phyloP scores from a whole-genome alignment of 1,140 invertebrate species.

The Tetragonula clypearis region DNA sequence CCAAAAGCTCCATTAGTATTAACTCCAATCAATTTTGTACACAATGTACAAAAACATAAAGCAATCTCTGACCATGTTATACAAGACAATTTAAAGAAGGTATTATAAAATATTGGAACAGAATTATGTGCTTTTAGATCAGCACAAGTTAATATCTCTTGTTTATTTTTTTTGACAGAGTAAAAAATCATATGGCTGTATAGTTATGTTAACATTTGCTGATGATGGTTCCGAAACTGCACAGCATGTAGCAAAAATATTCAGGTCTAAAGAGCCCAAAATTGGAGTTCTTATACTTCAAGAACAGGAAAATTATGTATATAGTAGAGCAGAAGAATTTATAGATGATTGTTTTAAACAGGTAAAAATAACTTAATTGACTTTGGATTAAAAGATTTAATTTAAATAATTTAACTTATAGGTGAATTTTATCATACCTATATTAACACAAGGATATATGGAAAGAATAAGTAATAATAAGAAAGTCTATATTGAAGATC shows the following conservation, averaged over 20 bases:
- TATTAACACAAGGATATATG: slow-evolving; percentile 71
- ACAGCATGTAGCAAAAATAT: slow-evolving; percentile 66
- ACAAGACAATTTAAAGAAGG: slow-evolving; percentile 46
- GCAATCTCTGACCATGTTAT: not conserved
- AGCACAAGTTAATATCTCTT: slow-evolving; percentile 1
- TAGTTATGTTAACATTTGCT: slow-evolving; percentile 73
- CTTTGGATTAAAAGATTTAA: not conserved
- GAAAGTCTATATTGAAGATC: slow-evolving; percentile 25
- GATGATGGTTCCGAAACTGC: slow-evolving; percentile 64
- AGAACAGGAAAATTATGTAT: slow-evolving; percentile 73
- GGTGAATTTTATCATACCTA: slow-evolving; percentile 75
- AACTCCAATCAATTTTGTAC: slow-evolving; percentile 48
- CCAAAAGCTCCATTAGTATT: slow-evolving; percentile 72
- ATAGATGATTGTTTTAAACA: slow-evolving; percentile 75
- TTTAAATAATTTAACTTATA: slow-evolving; percentile 33
- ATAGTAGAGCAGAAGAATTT: slow-evolving; percentile 71
- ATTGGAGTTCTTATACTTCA: slow-evolving; percentile 75
- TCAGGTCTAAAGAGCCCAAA: slow-evolving; percentile 68
- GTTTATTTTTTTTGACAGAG: slow-evolving; percentile 20
- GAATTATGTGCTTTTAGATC: not conserved
- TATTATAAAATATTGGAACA: not conserved
- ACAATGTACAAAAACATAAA: not conserved
- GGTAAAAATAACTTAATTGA: slow-evolving; percentile 45
- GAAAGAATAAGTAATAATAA: slow-evolving; percentile 57
- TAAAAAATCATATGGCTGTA: slow-evolving; percentile 63